These are phyloP conservation scores for Australoheros facetus DNA, from an alignment of 2,797 vertebrate genomes.

Conservation along the genomic window DNA sequence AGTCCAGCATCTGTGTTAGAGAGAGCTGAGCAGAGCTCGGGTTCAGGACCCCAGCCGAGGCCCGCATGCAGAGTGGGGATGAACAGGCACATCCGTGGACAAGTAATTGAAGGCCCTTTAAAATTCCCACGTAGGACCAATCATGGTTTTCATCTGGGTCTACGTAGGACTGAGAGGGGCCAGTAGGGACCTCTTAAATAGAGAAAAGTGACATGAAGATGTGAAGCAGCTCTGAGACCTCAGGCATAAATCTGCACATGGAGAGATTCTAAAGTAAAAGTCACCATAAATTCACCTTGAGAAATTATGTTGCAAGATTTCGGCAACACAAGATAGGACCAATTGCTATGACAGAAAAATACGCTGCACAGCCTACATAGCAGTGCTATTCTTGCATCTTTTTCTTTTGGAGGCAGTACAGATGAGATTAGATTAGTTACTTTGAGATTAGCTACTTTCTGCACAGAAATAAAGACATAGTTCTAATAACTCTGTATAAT, in stretches of 20 bases:
- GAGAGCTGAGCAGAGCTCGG: conserved; percentile 39
- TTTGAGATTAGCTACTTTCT: no score
- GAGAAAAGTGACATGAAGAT: conserved; percentile 36
- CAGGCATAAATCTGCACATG: conserved; percentile 44
- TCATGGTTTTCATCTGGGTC: conserved; percentile 66
- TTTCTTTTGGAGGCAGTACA: no score
- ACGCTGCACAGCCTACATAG: no score
- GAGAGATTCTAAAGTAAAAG: conserved; percentile 33
- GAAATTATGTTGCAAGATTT: neutral
- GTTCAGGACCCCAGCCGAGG: conserved; percentile 75
- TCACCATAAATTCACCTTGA: neutral
- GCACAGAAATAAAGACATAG: no score
- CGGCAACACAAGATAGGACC: neutral
- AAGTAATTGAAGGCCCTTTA: conserved; percentile 78
- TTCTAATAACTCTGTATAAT: no score
- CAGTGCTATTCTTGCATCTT: no score
- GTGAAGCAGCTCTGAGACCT: conserved; percentile 35
- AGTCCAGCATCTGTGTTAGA: conserved; percentile 54
- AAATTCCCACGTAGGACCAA: conserved; percentile 77
- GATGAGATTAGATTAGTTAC: no score
- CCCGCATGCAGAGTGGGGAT: conserved; percentile 74
- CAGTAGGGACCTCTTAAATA: conserved; percentile 39
- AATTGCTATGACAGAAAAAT: no score
- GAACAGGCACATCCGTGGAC: conserved; percentile 49
- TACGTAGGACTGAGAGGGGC: conserved; percentile 46